Percentiles rank a stretch among this genome's conserved stretches.
These are phyloP conservation scores for Ladona fulva DNA, from an alignment of 1,140 invertebrate genomes.

Conservation along the genomic window DNA sequence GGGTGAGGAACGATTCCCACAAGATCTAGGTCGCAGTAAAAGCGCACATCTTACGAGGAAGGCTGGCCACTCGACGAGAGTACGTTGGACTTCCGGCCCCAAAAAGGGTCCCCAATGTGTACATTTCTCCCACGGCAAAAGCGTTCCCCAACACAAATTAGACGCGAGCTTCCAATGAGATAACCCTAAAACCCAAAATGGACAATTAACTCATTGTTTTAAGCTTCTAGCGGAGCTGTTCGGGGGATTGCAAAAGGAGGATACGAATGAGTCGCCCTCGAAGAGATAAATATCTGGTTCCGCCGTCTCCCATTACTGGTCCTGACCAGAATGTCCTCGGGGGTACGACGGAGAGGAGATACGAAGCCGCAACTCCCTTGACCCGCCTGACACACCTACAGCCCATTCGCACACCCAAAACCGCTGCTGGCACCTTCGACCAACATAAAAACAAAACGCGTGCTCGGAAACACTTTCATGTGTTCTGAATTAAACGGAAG, in stretches of 20 bases:
- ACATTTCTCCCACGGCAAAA: background rate
- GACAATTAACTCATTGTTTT: constrained; percentile 7
- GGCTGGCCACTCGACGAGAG: background rate
- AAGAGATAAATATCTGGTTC: background rate
- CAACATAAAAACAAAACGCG: too few species aligned
- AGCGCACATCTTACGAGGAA: background rate
- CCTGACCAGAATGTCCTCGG: background rate
- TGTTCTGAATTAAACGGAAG: too few species aligned
- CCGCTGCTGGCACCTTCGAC: too few species aligned
- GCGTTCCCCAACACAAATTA: background rate
- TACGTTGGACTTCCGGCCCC: background rate
- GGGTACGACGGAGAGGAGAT: background rate
- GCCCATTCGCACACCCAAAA: too few species aligned
- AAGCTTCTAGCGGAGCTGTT: background rate
- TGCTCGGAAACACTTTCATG: too few species aligned
- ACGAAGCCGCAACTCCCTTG: constrained; percentile 1
- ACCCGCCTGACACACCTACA: background rate
- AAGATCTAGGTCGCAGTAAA: background rate
- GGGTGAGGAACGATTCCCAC: background rate
- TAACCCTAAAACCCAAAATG: background rate
- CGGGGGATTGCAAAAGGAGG: background rate
- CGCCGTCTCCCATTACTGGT: background rate
- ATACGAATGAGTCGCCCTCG: background rate
- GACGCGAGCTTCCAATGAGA: background rate
- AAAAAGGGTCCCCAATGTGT: background rate